Percentiles rank a stretch among this genome's conserved stretches.
Conservation (phyloP, 2,113 vertebrate species). For the Steatornis caripensis region DNA sequence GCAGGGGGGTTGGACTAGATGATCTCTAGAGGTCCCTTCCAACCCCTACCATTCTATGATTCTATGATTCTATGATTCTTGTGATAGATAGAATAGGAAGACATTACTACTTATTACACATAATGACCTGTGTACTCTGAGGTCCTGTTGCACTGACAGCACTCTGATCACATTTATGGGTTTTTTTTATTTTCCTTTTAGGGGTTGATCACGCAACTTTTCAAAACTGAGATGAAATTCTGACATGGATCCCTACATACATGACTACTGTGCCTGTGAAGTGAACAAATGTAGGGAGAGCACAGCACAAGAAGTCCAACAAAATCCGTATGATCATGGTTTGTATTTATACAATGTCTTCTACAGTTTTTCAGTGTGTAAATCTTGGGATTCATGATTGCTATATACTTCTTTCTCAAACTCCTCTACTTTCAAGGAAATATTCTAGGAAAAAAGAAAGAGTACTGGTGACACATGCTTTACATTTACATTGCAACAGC, state of each 20-base stretch:
- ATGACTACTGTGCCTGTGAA: background rate
- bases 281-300: background rate
- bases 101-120: background rate
- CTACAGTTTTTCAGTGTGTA: background rate
- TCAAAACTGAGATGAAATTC: background rate
- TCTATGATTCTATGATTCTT: too few relatives aligned
- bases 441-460: background rate
- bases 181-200: background rate
- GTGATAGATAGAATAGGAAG: background rate
- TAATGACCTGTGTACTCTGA: background rate
- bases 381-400: background rate
- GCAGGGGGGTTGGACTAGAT: too few relatives aligned
- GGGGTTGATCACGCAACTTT: background rate
- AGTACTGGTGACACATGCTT: background rate
- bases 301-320: background rate
- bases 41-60: too few relatives aligned
- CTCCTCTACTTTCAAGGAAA: background rate
- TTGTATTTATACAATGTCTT: background rate
- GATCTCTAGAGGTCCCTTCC: too few relatives aligned
- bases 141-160: background rate
- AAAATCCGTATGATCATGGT: background rate
- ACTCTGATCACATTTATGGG: background rate
- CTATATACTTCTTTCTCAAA: background rate
- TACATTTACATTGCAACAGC: background rate
- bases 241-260: background rate